phyloP scores from a whole-genome alignment of 2,797 vertebrate species.

The Pachyuromys duprasi region DNA sequence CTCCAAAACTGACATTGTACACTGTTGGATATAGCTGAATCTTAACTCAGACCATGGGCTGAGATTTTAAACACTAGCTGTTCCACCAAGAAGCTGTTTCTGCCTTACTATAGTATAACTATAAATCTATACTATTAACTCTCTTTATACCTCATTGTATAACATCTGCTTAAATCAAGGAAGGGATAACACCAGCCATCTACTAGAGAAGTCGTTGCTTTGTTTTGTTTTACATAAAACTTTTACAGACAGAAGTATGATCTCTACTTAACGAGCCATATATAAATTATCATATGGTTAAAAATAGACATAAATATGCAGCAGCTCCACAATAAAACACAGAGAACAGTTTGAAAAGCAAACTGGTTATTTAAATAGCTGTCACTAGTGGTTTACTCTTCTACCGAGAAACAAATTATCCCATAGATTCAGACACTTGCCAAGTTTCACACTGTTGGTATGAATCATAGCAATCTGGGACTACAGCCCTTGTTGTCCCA shows the following conservation, averaged over 20 bases:
- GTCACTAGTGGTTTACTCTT: constrained; percentile 33
- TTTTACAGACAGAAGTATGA: background rate
- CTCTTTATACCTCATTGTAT: background rate
- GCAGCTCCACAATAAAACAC: background rate
- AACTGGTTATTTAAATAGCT: constrained; percentile 59
- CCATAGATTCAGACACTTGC: constrained; percentile 40
- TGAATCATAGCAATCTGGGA: constrained; percentile 59
- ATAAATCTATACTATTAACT: background rate
- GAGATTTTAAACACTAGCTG: background rate
- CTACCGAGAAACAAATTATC: constrained; percentile 30
- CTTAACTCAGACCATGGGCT: background rate
- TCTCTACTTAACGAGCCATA: constrained; percentile 15
- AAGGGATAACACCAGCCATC: background rate
- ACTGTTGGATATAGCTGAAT: background rate
- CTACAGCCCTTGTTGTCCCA: background rate
- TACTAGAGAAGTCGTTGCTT: background rate
- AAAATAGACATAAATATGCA: constrained; percentile 61
- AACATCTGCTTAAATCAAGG: background rate
- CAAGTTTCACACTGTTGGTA: constrained; percentile 29
- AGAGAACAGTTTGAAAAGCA: background rate
- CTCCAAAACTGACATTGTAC: background rate
- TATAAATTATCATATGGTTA: constrained; percentile 44
- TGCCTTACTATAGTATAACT: background rate
- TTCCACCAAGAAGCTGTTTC: background rate
- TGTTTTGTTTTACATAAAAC: background rate